A percentile compares a stretch with the other conserved stretches of the same genome.
Conservation (phyloP, 1,140 invertebrate genomes). For the Formica selysi region DNA sequence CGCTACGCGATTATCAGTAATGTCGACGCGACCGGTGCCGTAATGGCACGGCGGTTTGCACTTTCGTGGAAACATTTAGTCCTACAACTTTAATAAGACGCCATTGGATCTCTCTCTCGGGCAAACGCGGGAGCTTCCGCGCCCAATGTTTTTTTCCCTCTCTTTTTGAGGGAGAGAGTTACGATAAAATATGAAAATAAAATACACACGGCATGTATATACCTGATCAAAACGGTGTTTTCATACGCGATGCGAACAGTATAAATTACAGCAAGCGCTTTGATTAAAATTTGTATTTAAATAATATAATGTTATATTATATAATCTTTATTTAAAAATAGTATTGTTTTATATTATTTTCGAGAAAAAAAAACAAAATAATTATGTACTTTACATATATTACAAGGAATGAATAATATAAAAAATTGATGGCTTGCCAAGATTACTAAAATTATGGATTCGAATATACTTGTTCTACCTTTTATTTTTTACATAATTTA, state of each 20-base stretch:
- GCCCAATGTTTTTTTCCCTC: neutral
- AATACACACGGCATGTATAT: neutral
- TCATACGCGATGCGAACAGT: neutral
- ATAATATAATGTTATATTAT: neutral
- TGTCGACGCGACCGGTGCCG: conserved; percentile 54
- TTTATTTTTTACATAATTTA: neutral
- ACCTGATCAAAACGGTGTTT: neutral
- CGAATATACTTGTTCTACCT: neutral
- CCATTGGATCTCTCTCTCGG: neutral
- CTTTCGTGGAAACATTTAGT: conserved; percentile 57
- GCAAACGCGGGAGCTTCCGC: neutral
- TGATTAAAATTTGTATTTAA: conserved; percentile 8
- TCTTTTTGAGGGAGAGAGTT: neutral
- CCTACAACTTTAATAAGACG: conserved; percentile 49
- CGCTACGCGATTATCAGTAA: conserved; percentile 62
- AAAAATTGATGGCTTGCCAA: neutral
- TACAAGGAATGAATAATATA: neutral
- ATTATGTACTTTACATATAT: neutral
- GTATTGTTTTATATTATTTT: neutral
- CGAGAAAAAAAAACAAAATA: neutral
- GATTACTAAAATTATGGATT: conserved; percentile 5
- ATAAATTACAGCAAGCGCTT: conserved; percentile 4
- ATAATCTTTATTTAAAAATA: too few relatives aligned
- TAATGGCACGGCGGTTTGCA: conserved; percentile 45
- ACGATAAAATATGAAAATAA: conserved; percentile 13